Evolutionary conservation across 2,888 invertebrate genomes (phyloP).

Genomic region (Lamellibrachia columna): DNA sequence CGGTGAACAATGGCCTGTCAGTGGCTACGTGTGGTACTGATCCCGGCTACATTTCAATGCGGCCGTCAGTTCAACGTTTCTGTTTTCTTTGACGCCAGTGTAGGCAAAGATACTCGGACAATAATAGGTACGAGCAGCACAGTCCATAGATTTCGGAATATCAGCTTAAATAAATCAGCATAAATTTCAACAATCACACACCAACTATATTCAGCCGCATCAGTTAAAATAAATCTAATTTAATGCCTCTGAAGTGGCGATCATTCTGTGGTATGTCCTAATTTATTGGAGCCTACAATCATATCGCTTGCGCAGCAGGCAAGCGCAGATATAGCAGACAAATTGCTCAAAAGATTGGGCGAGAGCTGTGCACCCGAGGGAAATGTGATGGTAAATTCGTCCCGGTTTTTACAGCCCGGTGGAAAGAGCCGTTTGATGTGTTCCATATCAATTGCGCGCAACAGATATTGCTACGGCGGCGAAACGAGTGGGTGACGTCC

Average conservation of each 20-base stretch:
- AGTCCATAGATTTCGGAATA: no score
- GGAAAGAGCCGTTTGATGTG: neutral
- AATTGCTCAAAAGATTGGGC: neutral
- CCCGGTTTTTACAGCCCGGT: neutral
- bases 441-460: neutral
- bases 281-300: neutral
- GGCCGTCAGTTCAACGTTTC: neutral
- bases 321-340: neutral
- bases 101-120: neutral
- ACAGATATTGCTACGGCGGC: neutral
- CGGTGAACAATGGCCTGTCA: neutral
- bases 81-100: neutral
- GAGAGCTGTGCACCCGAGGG: neutral
- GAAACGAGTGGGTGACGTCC: neutral
- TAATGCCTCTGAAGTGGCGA: neutral
- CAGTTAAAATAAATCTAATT: neutral
- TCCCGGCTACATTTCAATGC: neutral
- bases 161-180: neutral
- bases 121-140: no score
- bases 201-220: neutral
- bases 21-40: neutral
- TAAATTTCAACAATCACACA: neutral
- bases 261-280: neutral
- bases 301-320: neutral
- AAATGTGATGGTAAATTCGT: conserved; percentile 1